Conservation (phyloP, 2,888 invertebrate species). For the Lochmaea crataegi region DNA sequence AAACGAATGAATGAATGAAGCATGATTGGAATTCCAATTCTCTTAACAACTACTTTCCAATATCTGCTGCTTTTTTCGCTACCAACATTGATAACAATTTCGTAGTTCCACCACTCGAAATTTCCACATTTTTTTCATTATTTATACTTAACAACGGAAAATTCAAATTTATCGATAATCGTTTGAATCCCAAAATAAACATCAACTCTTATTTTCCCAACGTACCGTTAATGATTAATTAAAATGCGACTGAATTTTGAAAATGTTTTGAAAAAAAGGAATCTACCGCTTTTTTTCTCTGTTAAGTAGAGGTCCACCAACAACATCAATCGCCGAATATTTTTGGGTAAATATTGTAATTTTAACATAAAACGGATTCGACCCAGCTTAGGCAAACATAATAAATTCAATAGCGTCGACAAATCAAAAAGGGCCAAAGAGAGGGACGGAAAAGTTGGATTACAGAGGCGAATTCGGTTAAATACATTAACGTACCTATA, state of each 20-base stretch:
- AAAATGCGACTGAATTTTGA: neutral
- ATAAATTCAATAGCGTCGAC: conserved; percentile 42
- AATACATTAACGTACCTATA: neutral
- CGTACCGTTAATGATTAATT: neutral
- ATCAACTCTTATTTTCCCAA: too few relatives aligned
- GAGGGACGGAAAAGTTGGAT: neutral
- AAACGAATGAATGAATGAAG: too few relatives aligned
- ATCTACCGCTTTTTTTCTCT: neutral
- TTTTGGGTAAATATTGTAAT: conserved; percentile 38
- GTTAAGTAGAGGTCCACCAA: neutral
- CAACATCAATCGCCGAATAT: conserved; percentile 26
- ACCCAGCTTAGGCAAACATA: conserved; percentile 40
- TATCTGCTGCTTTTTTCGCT: too few relatives aligned
- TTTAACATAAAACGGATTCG: conserved; percentile 37
- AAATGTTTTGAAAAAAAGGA: neutral
- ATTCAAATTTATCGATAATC: too few relatives aligned
- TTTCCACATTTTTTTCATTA: too few relatives aligned
- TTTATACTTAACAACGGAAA: too few relatives aligned
- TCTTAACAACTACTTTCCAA: too few relatives aligned
- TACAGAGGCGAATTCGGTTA: neutral
- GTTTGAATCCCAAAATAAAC: too few relatives aligned
- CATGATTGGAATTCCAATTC: too few relatives aligned
- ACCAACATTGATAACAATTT: too few relatives aligned
- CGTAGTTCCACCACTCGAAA: too few relatives aligned
- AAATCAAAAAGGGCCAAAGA: conserved; percentile 31